Base-by-base conservation (phyloP, 2,113 vertebrate species). In the Rattus rattus region DNA sequence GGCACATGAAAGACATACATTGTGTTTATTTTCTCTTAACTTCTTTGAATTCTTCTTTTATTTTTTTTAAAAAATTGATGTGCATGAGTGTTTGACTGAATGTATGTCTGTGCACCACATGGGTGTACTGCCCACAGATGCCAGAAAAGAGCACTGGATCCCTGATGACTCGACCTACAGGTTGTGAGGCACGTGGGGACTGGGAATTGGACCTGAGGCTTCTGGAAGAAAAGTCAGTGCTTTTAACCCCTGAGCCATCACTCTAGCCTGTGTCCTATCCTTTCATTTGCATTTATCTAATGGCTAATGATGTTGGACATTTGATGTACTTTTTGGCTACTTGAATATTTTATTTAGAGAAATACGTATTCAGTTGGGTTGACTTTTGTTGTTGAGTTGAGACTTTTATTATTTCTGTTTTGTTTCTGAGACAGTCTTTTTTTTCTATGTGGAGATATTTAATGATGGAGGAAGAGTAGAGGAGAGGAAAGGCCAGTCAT, bases 381-480 rank as follows among this genome's bases (percentile, higher is more conserved):
- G 73, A 76, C 77, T 86, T 96, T 76, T 54, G 30, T 52, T 76
- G 52, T 97, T 95, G 56, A 92, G 16, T 65, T 86, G 10, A 76
- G 28, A 61, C 85, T 33, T 36, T 90, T 76, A 65, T 94, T n/a
- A 24, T 61, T 59, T 1, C 4, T 56, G n/a, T 56, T 83, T 59
- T 59, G 33, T 47, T 67, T 86, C 47, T 49, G 26, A 67, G 43
- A 65, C 14, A 47, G 13, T 43, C n/a, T 43, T 43, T 43, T 43
- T 43, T 43, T 43, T 43, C 43, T 43, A 43, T 3, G 43, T 43
- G 43, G 43, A 43, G 43, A 43, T 43, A 43, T 43, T 43, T 43
- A 43, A 43, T 43, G 43, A 43, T 2, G 43, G 43, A 43, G 43
- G 43, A 43, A 43, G 43, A 43, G 43, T 2, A 43, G 43, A 43